phyloP scores from a whole-genome alignment of 2,888 invertebrate species.

The Ecdyonurus torrentis region DNA sequence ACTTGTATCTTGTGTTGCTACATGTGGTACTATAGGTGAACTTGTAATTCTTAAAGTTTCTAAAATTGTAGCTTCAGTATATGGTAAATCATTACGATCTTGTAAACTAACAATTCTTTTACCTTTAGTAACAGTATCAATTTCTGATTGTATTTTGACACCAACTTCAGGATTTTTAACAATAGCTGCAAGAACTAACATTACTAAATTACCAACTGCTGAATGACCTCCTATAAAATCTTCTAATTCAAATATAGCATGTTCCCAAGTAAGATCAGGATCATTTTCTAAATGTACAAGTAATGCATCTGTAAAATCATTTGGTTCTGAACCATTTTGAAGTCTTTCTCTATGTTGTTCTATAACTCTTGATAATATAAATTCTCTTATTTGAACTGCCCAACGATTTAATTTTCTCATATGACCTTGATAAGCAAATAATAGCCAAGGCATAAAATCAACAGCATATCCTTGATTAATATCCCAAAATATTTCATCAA shows the following conservation, averaged over 20 bases:
- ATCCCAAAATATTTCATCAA: slow-evolving; percentile 82
- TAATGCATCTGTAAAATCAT: slow-evolving; percentile 66
- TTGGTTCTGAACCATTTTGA: slow-evolving; percentile 28
- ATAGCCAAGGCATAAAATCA: slow-evolving; percentile 70
- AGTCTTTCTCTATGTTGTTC: slow-evolving; percentile 31
- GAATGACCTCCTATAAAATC: slow-evolving; percentile 81
- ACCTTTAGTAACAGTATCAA: not conserved
- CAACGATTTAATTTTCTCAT: slow-evolving; percentile 48
- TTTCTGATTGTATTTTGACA: slow-evolving; percentile 11
- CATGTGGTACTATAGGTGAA: slow-evolving; percentile 82
- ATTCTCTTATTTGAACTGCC: slow-evolving; percentile 51
- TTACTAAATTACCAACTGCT: slow-evolving; percentile 68
- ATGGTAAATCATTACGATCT: slow-evolving; percentile 52
- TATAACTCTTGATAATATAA: slow-evolving; percentile 54
- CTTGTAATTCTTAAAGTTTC: slow-evolving; percentile 66
- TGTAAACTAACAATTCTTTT: slow-evolving; percentile 28
- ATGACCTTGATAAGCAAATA: slow-evolving; percentile 51
- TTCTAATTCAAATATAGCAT: slow-evolving; percentile 66
- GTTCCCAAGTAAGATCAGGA: slow-evolving; percentile 50
- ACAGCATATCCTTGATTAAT: slow-evolving; percentile 70
- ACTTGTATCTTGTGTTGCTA: slow-evolving; percentile 56
- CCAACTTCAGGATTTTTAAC: slow-evolving; percentile 38
- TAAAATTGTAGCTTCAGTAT: slow-evolving; percentile 63
- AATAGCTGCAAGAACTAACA: slow-evolving; percentile 53
- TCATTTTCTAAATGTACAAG: slow-evolving; percentile 50